Evolutionary conservation across 2,888 invertebrate genomes (phyloP).

Genomic region (Anodontia alba): DNA sequence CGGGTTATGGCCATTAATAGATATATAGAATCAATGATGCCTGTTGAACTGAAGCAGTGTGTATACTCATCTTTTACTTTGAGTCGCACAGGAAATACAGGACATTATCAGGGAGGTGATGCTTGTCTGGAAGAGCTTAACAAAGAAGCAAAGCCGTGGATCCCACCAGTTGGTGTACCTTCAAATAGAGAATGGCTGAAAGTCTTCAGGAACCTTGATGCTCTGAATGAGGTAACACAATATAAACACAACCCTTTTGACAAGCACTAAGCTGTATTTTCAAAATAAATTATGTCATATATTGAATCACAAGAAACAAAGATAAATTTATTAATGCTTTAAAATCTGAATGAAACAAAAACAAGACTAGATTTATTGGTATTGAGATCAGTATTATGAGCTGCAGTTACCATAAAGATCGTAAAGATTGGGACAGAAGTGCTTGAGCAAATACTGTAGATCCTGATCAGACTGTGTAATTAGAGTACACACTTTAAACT

Average conservation of each 20-base stretch:
- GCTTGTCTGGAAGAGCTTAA: constrained; percentile 42
- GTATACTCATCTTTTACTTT: constrained; percentile 20
- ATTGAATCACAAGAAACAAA: too few relatives aligned
- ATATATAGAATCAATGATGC: constrained; percentile 26
- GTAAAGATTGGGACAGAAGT: too few relatives aligned
- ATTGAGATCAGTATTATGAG: too few relatives aligned
- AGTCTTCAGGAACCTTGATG: background rate
- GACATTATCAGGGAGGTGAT: constrained; percentile 44
- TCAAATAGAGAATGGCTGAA: background rate
- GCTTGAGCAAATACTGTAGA: too few relatives aligned
- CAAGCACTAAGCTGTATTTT: background rate
- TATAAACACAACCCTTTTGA: background rate
- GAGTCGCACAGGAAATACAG: constrained; percentile 30
- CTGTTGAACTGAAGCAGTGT: constrained; percentile 14
- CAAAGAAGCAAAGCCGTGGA: constrained; percentile 39
- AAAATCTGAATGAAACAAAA: background rate
- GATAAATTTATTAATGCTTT: background rate
- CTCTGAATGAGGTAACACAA: background rate
- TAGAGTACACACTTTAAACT: too few relatives aligned
- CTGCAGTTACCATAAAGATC: too few relatives aligned
- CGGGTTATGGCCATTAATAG: constrained; percentile 5
- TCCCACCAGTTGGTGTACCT: constrained; percentile 24
- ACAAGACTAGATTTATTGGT: background rate
- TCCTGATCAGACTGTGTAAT: too few relatives aligned
- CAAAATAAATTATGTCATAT: background rate